A percentile compares a stretch with the other conserved stretches of the same genome.
These are phyloP conservation scores for Echinops telfairi DNA, from an alignment of 2,113 vertebrate species.

Conservation along the genomic window DNA sequence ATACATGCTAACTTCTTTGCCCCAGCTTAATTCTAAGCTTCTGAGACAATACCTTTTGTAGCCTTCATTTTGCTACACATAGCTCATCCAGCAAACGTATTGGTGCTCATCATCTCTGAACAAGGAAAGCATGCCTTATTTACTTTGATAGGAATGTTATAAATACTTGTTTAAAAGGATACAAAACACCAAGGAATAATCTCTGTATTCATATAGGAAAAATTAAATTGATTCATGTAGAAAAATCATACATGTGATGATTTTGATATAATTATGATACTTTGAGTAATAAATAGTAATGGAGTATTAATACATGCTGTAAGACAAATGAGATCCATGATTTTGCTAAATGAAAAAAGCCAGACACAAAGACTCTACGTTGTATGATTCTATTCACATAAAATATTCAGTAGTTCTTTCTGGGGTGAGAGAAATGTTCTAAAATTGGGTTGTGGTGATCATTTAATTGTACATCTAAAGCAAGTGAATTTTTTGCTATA, in stretches of 20 bases:
- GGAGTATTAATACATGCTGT: no score
- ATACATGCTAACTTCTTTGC: not conserved
- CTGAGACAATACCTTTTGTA: not conserved
- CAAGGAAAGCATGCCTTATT: not conserved
- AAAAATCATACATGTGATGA: not conserved
- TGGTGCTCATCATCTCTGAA: not conserved
- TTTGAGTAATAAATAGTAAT: no score
- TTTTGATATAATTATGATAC: not conserved
- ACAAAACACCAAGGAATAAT: not conserved
- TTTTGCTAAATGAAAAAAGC: no score
- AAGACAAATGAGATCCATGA: no score
- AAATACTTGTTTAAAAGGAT: not conserved
- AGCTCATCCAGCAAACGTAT: not conserved
- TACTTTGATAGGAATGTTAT: not conserved
- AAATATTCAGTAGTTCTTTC: no score
- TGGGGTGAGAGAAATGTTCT: no score
- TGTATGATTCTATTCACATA: no score
- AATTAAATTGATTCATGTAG: not conserved
- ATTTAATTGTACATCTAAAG: no score
- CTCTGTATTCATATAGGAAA: not conserved
- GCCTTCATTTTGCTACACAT: not conserved
- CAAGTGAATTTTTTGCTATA: no score
- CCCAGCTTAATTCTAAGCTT: not conserved
- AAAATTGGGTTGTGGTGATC: no score
- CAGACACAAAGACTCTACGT: no score